phyloP scores from a whole-genome alignment of 1,140 invertebrate genomes.

The Anoplophora glabripennis region DNA sequence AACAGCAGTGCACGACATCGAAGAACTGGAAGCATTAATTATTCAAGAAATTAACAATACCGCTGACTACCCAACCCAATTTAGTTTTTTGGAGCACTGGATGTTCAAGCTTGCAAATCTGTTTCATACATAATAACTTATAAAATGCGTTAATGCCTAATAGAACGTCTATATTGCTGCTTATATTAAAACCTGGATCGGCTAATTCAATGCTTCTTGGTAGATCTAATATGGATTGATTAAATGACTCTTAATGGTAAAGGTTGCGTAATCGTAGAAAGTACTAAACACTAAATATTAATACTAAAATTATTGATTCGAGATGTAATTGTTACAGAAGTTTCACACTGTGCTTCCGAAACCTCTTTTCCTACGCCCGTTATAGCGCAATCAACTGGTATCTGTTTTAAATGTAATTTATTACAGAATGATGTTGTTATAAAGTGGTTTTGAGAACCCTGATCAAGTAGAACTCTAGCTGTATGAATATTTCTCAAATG shows the following conservation, averaged over 20 bases:
- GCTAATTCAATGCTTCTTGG: conserved; percentile 23
- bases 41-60: too few relatives aligned
- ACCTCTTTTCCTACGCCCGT: neutral
- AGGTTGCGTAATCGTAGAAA: conserved; percentile 9
- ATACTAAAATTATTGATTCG: neutral
- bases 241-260: neutral
- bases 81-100: conserved; percentile 30
- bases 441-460: conserved; percentile 1
- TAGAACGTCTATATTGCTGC: conserved; percentile 35
- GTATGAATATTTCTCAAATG: neutral
- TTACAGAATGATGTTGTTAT: neutral
- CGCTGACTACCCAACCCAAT: conserved; percentile 36
- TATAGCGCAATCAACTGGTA: too few relatives aligned
- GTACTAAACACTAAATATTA: conserved; percentile 8
- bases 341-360: neutral
- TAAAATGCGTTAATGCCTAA: conserved; percentile 38
- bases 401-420: neutral
- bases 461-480: neutral
- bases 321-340: neutral
- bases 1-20: too few relatives aligned
- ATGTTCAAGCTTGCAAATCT: conserved; percentile 12
- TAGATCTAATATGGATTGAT: conserved; percentile 2
- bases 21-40: too few relatives aligned
- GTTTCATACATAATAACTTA: conserved; percentile 25
- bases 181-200: conserved; percentile 35